These are phyloP conservation scores for Meiosimyza decipiens DNA, from an alignment of 2,888 invertebrate genomes.

Conservation along the genomic window DNA sequence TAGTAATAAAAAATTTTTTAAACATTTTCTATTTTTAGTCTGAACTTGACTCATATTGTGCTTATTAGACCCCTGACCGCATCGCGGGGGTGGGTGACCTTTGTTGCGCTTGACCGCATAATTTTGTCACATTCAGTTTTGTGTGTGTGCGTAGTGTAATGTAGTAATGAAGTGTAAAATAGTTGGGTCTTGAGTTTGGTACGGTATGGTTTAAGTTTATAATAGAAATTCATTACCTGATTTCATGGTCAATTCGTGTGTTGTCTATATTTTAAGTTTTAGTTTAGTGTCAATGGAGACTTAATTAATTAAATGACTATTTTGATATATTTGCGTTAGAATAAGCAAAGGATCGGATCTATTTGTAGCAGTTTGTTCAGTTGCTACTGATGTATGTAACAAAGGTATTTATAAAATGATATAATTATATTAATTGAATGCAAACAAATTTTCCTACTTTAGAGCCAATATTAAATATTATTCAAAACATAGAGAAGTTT, in stretches of 20 bases:
- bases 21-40: no score
- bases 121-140: neutral
- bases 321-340: neutral
- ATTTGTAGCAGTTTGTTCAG: constrained; percentile 5
- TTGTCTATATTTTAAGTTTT: neutral
- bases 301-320: constrained; percentile 10
- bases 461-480: no score
- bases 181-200: no score
- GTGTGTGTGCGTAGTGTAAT: no score
- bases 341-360: neutral
- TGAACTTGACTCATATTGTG: no score
- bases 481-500: no score
- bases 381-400: neutral
- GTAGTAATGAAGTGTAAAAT: neutral
- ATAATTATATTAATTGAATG: no score
- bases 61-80: neutral
- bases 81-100: neutral
- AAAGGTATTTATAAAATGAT: no score
- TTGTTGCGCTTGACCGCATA: constrained; percentile 1
- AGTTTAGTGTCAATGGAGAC: constrained; percentile 1
- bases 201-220: neutral
- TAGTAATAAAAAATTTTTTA: no score
- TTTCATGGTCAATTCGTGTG: constrained; percentile 14
- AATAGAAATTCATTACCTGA: constrained; percentile 7
- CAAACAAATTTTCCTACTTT: no score